A percentile compares a stretch with the other conserved stretches of the same genome.
These are phyloP conservation scores for Condylostylus longicornis DNA, from an alignment of 1,140 invertebrate genomes.

Conservation along the genomic window DNA sequence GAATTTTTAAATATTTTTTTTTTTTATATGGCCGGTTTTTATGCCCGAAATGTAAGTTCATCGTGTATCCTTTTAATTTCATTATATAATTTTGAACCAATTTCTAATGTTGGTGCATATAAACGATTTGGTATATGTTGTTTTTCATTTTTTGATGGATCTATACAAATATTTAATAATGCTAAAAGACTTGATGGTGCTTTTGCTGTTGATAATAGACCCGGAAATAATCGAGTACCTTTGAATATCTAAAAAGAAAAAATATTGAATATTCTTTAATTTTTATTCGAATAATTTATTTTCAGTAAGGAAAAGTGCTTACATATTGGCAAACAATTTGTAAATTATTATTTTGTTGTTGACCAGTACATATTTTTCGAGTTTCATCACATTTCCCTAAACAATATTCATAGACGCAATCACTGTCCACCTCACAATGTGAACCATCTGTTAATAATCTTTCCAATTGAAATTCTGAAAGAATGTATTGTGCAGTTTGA, in stretches of 20 bases:
- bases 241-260: conserved; percentile 10
- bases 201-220: conserved; percentile 12
- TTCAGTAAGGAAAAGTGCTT: background rate
- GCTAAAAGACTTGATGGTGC: conserved; percentile 13
- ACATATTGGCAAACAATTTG: conserved; percentile 23
- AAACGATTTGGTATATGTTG: conserved; percentile 16
- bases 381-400: conserved; percentile 18
- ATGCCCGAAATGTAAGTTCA: no score
- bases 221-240: conserved; percentile 20
- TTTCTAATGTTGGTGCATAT: conserved; percentile 18
- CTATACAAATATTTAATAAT: conserved; percentile 19
- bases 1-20: no score
- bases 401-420: conserved; percentile 24
- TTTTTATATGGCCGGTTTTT: no score
- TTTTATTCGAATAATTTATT: background rate
- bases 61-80: conserved; percentile 22
- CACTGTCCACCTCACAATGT: conserved; percentile 15
- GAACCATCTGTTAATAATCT: conserved; percentile 18
- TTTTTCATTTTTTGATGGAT: conserved; percentile 15
- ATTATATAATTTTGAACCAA: conserved; percentile 21
- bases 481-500: conserved; percentile 22
- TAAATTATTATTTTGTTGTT: conserved; percentile 28
- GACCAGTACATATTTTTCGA: conserved; percentile 14
- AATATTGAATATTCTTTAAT: background rate
- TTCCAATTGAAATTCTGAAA: conserved; percentile 23